Base-by-base conservation (phyloP, 2,888 invertebrate species). In the Tupiocoris notatus region DNA sequence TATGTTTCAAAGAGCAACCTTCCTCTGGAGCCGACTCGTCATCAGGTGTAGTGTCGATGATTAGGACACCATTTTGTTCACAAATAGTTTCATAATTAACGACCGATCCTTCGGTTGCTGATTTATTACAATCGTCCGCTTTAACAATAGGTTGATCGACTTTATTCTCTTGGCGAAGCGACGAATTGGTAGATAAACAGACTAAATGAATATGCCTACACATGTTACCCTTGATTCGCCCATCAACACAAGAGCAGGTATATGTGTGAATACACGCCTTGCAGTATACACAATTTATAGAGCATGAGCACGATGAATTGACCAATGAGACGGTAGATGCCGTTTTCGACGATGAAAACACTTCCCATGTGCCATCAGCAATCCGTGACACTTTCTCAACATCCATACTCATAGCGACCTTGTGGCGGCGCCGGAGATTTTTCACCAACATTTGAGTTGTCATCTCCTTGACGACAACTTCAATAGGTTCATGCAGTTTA, bases 201-300 rank as follows among this genome's bases (percentile, higher is more conserved):
- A 63, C 63, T 7, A 63, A 21, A n/a, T 63, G 63, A 22, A 63
- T 22, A 20, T 63, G 63, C 22, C 20, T 63, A 21, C 63, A 63
- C 63, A 63, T 63, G 21, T 63, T 63, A 7, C 16, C 16, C 20
- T 63, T 63, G 16, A 63, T 63, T 7, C 63, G 22, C 2, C 2
- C 16, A 20, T 63, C 63, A 6, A 22, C 22, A 21, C 63, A 63
- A 3, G 63, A 18, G n/a, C 63, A 63, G 20, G 21, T 7, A n/a
- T 18, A 63, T 63, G 7, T 9, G 22, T 63, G 63, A 7, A 63
- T 21, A n/a, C 63, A 63, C 2, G 63, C 63, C 20, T 63, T 63
- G 63, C 63, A 63, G 21, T n/a, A 18, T 2, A 16, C 22, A n/a
- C 63, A 63, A 63, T 18, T 18, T 12, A 20, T 63, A 6, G 20